Conservation (phyloP, 1,140 invertebrate genomes). For the Leptopilina boulardi region DNA sequence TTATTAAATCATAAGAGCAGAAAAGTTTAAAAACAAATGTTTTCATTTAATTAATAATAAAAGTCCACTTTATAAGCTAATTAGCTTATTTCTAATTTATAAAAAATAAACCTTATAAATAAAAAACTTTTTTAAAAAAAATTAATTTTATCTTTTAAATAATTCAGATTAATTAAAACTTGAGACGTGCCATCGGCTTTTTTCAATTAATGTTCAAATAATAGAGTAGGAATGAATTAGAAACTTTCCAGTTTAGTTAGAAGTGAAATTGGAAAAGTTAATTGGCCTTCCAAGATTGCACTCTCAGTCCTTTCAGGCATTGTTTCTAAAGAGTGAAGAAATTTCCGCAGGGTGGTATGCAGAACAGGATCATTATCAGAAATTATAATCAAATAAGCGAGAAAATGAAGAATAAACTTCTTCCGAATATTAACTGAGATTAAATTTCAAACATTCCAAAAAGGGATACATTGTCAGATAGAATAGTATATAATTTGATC, state of each 20-base stretch:
- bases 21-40: background rate
- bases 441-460: slow-evolving; percentile 51
- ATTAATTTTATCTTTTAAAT: background rate
- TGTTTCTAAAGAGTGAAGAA: slow-evolving; percentile 8
- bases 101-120: too few relatives aligned
- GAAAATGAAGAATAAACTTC: slow-evolving; percentile 14
- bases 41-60: background rate
- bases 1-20: background rate
- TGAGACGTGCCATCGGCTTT: background rate
- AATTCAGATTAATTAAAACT: background rate
- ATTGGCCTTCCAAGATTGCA: slow-evolving; percentile 20
- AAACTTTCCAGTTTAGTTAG: background rate
- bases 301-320: background rate
- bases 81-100: too few relatives aligned
- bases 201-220: background rate
- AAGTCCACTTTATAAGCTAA: background rate
- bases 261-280: slow-evolving; percentile 22
- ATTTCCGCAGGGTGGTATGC: background rate
- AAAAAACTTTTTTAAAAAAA: too few relatives aligned
- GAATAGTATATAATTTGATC: slow-evolving; percentile 59
- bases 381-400: slow-evolving; percentile 10
- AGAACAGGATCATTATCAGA: slow-evolving; percentile 21
- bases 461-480: slow-evolving; percentile 35
- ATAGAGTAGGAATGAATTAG: background rate
- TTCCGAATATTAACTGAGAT: slow-evolving; percentile 44